Percentiles rank a stretch among this genome's conserved stretches.
Evolutionary conservation across 2,888 invertebrate genomes (phyloP).

Genomic region (Matsumyia berberina): DNA sequence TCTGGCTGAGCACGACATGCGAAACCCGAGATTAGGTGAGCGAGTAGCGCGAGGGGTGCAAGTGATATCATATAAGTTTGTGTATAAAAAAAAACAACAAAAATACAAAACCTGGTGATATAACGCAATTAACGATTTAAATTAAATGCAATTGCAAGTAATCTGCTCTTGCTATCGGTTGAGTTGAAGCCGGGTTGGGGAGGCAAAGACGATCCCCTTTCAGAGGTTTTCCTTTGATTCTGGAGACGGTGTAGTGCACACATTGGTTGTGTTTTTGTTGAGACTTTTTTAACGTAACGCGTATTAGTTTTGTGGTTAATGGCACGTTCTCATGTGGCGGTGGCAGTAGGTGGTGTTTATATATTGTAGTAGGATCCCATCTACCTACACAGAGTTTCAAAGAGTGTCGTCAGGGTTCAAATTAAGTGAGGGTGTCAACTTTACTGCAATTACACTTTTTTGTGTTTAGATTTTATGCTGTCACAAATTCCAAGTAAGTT

Average conservation of each 20-base stretch:
- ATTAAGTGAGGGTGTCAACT: slow-evolving; percentile 62
- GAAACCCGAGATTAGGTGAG: slow-evolving; percentile 71
- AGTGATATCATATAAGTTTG: slow-evolving; percentile 44
- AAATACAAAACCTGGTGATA: slow-evolving; percentile 30
- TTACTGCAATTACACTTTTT: slow-evolving; percentile 33
- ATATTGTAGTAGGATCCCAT: slow-evolving; percentile 29
- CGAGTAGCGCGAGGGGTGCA: slow-evolving; percentile 33
- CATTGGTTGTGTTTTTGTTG: slow-evolving; percentile 17
- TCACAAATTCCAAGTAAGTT: slow-evolving; percentile 51
- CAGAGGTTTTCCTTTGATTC: slow-evolving; percentile 5
- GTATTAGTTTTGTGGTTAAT: slow-evolving; percentile 58
- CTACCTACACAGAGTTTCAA: not conserved
- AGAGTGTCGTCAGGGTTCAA: slow-evolving; percentile 22
- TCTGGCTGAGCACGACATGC: slow-evolving; percentile 75
- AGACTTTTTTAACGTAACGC: slow-evolving; percentile 33
- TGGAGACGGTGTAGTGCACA: slow-evolving; percentile 35
- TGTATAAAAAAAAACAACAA: not conserved
- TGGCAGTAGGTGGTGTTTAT: not conserved
- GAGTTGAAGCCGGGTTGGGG: slow-evolving; percentile 27
- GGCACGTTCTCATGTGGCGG: slow-evolving; percentile 64
- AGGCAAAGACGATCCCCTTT: slow-evolving; percentile 41
- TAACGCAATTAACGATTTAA: slow-evolving; percentile 73
- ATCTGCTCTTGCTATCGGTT: slow-evolving; percentile 60
- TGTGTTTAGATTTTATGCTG: slow-evolving; percentile 29
- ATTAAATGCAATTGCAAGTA: slow-evolving; percentile 69